phyloP scores from a whole-genome alignment of 2,888 invertebrate species.

The Anoncus sp. region DNA sequence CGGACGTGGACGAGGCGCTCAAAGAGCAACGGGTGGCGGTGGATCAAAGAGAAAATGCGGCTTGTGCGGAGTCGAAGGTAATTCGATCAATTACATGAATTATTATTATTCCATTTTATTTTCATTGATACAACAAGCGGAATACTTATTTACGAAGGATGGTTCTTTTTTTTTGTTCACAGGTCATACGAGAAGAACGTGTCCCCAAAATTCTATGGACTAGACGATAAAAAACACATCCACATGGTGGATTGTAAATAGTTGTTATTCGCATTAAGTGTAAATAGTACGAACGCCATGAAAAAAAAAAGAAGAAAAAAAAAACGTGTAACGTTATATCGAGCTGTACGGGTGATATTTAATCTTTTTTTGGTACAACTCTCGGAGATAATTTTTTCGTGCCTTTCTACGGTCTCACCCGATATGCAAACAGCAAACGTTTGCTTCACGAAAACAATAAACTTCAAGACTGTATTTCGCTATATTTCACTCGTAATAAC shows the following conservation, averaged over 20 bases:
- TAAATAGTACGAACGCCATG: constrained; percentile 35
- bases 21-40: constrained; percentile 59
- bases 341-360: constrained; percentile 34
- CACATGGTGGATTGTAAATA: constrained; percentile 44
- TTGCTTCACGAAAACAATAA: not conserved
- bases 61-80: constrained; percentile 89
- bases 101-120: constrained; percentile 57
- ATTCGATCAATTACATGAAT: constrained; percentile 24
- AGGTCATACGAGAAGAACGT: constrained; percentile 83
- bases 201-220: constrained; percentile 79
- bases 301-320: too few relatives aligned
- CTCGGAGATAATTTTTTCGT: too few relatives aligned
- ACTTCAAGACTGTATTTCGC: constrained; percentile 14
- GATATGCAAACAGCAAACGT: not conserved
- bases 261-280: constrained; percentile 26
- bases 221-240: constrained; percentile 45
- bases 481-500: not conserved
- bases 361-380: constrained; percentile 13
- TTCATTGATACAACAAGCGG: constrained; percentile 14
- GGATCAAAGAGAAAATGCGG: constrained; percentile 87
- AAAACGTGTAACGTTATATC: constrained; percentile 20
- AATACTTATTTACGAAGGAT: constrained; percentile 10
- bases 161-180: constrained; percentile 68
- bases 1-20: constrained; percentile 64
- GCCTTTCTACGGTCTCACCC: constrained; percentile 16